These are phyloP conservation scores for Illadopsis cleaveri DNA, from an alignment of 2,113 vertebrate genomes.

Conservation along the genomic window DNA sequence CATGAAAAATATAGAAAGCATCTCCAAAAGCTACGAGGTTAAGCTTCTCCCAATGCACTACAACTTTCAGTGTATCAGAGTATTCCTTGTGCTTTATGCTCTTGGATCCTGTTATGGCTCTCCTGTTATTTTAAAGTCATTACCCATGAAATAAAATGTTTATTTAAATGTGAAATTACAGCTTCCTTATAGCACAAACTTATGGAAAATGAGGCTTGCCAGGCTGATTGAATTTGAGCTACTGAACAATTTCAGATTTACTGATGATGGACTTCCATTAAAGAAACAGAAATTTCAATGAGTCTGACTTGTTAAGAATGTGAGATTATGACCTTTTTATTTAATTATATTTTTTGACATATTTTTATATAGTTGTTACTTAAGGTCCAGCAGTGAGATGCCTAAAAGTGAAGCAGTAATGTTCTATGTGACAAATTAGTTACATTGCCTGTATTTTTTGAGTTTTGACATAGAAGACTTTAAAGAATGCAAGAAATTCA, in stretches of 20 bases:
- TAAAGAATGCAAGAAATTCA: neutral
- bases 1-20: neutral
- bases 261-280: neutral
- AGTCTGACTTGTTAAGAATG: neutral
- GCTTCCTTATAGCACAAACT: constrained; percentile 25
- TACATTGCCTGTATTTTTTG: neutral
- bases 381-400: neutral
- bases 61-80: neutral
- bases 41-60: neutral
- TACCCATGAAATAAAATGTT: neutral
- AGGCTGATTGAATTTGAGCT: constrained; percentile 35
- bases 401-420: neutral
- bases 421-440: neutral
- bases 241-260: constrained; percentile 47
- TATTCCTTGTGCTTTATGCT: neutral
- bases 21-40: neutral
- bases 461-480: neutral
- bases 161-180: constrained; percentile 39
- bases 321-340: neutral
- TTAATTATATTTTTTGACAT: neutral
- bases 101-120: neutral
- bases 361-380: neutral
- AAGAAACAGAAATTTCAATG: neutral
- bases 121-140: neutral
- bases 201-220: neutral